Conservation (phyloP, 2,113 vertebrate genomes). For the Sceloporus tristichus region DNA sequence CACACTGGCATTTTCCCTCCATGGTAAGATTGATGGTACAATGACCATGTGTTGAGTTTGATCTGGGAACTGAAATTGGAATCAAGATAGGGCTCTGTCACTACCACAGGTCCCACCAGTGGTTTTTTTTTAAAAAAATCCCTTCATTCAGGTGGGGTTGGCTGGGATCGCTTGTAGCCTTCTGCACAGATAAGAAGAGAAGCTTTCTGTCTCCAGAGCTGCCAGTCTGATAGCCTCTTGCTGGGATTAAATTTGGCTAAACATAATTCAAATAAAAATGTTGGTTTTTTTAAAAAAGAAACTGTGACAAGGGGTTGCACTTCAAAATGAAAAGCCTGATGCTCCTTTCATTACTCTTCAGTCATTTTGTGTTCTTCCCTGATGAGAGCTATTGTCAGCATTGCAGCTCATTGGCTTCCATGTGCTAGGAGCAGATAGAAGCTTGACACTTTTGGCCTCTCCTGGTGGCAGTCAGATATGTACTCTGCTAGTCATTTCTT, state of each 20-base stretch:
- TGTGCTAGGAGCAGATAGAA: conserved; percentile 61
- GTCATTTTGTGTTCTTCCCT: conserved; percentile 62
- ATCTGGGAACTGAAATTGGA: neutral
- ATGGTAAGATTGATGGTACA: neutral
- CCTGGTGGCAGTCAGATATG: conserved; percentile 62
- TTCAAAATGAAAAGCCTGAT: conserved; percentile 65
- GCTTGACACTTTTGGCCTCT: conserved; percentile 61
- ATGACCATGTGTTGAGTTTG: neutral
- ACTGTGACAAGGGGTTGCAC: conserved; percentile 62
- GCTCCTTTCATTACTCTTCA: conserved; percentile 64
- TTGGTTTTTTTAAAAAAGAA: conserved; percentile 67
- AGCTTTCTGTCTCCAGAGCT: conserved; percentile 54
- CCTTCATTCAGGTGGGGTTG: conserved; percentile 6
- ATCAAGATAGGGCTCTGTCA: neutral
- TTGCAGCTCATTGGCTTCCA: conserved; percentile 47
- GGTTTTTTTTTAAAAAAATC: neutral
- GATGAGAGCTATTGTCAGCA: conserved; percentile 68
- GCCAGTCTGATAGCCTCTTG: conserved; percentile 38
- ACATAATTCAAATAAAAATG: conserved; percentile 67
- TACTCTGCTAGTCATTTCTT: conserved; percentile 34
- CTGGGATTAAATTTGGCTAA: conserved; percentile 70
- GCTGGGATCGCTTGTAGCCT: conserved; percentile 54
- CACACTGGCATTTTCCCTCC: neutral
- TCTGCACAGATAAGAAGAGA: conserved; percentile 48
- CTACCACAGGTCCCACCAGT: neutral